A percentile compares a stretch with the other conserved stretches of the same genome.
phyloP scores from a whole-genome alignment of 2,113 vertebrate species.

The Beaufortia kweichowensis region DNA sequence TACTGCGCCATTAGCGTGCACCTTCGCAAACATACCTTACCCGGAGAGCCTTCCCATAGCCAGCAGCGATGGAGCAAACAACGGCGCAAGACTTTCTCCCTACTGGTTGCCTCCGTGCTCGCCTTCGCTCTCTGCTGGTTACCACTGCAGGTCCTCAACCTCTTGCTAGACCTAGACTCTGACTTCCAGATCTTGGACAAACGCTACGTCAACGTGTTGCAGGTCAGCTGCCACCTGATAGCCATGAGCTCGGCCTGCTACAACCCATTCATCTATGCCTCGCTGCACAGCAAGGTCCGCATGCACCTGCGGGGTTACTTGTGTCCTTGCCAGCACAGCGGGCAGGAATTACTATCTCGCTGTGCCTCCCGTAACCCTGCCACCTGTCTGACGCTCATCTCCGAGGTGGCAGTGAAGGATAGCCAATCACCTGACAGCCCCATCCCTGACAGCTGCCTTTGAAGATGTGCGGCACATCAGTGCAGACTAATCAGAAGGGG shows the following conservation, averaged over 20 bases:
- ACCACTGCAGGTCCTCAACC: constrained; percentile 77
- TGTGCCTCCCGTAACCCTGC: constrained; percentile 27
- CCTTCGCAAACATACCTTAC: constrained; percentile 68
- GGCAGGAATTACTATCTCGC: constrained; percentile 49
- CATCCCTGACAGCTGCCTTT: constrained; percentile 19
- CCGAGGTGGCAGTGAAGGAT: constrained; percentile 44
- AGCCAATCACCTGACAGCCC: constrained; percentile 16
- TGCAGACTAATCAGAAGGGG: background rate
- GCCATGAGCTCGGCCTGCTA: constrained; percentile 81
- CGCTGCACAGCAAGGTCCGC: constrained; percentile 77
- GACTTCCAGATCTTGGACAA: constrained; percentile 75
- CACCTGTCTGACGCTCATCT: constrained; percentile 49
- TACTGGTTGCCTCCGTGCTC: constrained; percentile 75
- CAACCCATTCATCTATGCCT: constrained; percentile 82
- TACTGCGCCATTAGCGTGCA: constrained; percentile 77
- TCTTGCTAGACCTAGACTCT: constrained; percentile 75
- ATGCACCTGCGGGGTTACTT: constrained; percentile 71
- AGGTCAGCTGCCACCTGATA: constrained; percentile 77
- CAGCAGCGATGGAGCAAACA: constrained; percentile 73
- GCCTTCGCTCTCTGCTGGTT: constrained; percentile 79
- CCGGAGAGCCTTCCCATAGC: constrained; percentile 65
- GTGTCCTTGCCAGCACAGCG: constrained; percentile 56
- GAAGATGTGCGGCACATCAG: background rate
- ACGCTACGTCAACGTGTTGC: constrained; percentile 74
- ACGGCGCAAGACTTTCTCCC: constrained; percentile 72